Evolutionary conservation across 2,797 vertebrate species (phyloP), one percentile per base, ranked within the genome.

Genomic region (Xiphophorus birchmanni): DNA sequence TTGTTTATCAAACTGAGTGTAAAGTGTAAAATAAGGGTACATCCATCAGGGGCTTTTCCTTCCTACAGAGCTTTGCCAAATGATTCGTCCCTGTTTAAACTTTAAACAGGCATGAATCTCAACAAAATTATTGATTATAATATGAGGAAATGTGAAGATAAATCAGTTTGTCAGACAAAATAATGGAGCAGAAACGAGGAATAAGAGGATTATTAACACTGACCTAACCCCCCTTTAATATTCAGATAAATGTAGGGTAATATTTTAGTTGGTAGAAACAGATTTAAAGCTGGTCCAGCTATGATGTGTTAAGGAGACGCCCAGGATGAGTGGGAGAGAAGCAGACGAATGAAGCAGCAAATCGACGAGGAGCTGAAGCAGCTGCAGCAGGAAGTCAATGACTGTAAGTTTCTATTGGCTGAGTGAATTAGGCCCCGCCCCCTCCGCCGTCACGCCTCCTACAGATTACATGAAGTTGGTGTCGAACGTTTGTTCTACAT

Each of bases 301-400:
- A 9, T 26, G 21, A 9, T 54, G 50, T 54, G 21, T 85, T 74
- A 84, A 95, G 94, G 82, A 88, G 90, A 90, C 67, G 77, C 50
- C 50, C 83, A 84, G 78, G 75, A 17, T 15, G 86, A 87, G 81
- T 87, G 85, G 54, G 91, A 92, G 77, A 86, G 77, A 78, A 84
- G 52, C 91, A 95, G 94, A 32, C 79, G 42, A 74, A 91, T 97
- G 88, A 97, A 97, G 93, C 90, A 86, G 80, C 96, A 97, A 95
- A 96, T 97, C n/a, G 96, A 98, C 80, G 96, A 97, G 86, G 96
- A 97, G 81, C 93, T 99, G 83, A 97, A 94, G 86, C 93, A 15
- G 78, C 96, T 99, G 80, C 97, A 99, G 86, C 97, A 97, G 81
- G 97, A 98, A 90, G 96, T 99, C 80, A 87, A 95, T 85, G 95